Evolutionary conservation across 2,797 vertebrate genomes (phyloP).

Genomic region (Delichon dasypus): DNA sequence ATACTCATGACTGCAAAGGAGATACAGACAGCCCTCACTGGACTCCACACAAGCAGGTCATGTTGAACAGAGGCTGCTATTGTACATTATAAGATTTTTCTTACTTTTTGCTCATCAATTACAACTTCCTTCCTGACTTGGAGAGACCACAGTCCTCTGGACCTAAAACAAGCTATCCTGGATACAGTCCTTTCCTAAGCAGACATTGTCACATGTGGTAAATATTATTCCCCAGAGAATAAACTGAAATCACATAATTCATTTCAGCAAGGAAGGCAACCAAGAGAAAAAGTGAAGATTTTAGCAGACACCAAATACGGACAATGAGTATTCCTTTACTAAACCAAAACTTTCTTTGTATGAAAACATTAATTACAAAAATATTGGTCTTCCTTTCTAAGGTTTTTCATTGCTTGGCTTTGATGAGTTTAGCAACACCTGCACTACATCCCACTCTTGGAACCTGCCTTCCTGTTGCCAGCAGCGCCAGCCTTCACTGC

Average conservation of each 20-base stretch:
- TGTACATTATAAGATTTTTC: constrained; percentile 16
- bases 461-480: not conserved
- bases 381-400: not conserved
- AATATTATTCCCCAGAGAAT: constrained; percentile 39
- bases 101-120: constrained; percentile 44
- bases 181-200: not conserved
- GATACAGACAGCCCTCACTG: not conserved
- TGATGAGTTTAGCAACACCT: not conserved
- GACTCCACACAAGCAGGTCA: not conserved
- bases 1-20: not conserved
- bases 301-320: not conserved
- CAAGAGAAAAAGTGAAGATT: constrained; percentile 14
- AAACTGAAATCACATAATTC: constrained; percentile 24
- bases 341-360: not conserved
- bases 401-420: not conserved
- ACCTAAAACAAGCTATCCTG: constrained; percentile 7
- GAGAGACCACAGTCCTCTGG: not conserved
- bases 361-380: not conserved
- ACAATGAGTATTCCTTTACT: not conserved
- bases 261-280: constrained; percentile 28
- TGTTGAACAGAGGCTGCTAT: constrained; percentile 18
- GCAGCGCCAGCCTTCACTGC: not conserved
- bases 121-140: constrained; percentile 15
- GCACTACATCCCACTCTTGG: not conserved
- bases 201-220: constrained; percentile 27